Base-by-base conservation (phyloP, 2,113 vertebrate genomes). In the Chaetorhynchus papuensis region DNA sequence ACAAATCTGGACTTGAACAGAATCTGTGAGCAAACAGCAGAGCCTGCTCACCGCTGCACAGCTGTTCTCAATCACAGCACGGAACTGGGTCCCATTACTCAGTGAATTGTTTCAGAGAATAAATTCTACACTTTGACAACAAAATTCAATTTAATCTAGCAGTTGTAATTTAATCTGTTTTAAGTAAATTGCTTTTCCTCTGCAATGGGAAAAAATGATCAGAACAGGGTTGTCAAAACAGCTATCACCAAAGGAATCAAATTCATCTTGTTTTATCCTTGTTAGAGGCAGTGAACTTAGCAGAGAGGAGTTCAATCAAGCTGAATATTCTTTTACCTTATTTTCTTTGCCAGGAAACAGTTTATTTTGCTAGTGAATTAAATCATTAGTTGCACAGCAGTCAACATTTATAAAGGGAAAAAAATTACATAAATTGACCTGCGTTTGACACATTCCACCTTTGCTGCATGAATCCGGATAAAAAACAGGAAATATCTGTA, bases 401-500 rank as follows among this genome's bases (percentile, higher is more conserved):
- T 64, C 84, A 86, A 93, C 42, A 57, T 76, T 83, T 76, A 63
- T 9, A 86, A 93, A 84, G 70, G 92, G 89, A 89, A 82, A 96
- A 96, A 79, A 87, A 61, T 90, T 57, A 93, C 92, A 89, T 35
- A 80, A 83, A 87, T 57, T 87, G 90, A 93, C 84, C 82, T 76
- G 79, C 27, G 56, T 93, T 89, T 96, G 85, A 86, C 92, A 94
- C 91, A 80, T 74, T 79, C 74, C 82, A 69, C 61, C 77, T 82
- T 44, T 68, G 69, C 66, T 54, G 53, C 41, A 59, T 4, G 72
- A 80, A 87, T 71, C 60, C 47, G 20, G 59, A 94, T 56, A 94
- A 69, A 91, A 90, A 90, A 96, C 76, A 97, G 96, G 96, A 97
- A 97, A 96, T 63, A 42, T 35, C 90, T 76, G 37, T 35, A 97